phyloP scores from a whole-genome alignment of 2,113 vertebrate genomes.

The Campylomormyrus numenius region DNA sequence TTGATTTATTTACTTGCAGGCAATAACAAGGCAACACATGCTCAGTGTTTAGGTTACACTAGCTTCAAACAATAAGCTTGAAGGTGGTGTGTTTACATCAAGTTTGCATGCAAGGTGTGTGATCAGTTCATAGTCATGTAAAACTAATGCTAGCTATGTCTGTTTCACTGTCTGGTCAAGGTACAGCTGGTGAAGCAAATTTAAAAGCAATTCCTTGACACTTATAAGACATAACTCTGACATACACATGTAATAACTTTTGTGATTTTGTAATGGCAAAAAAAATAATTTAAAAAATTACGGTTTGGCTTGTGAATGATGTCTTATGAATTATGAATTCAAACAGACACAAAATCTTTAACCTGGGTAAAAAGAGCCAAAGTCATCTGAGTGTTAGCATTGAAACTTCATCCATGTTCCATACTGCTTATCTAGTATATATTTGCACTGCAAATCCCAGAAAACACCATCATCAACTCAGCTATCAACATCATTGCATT shows the following conservation, averaged over 20 bases:
- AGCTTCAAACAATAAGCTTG: conserved; percentile 34
- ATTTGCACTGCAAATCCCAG: not conserved
- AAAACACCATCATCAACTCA: not conserved
- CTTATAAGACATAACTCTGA: not conserved
- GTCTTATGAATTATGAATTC: not conserved
- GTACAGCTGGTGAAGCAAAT: not conserved
- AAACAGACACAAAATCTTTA: not conserved
- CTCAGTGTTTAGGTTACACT: conserved; percentile 32
- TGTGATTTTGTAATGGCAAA: not conserved
- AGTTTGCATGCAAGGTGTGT: conserved; percentile 35
- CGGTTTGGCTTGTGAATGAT: not conserved
- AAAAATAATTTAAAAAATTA: not conserved
- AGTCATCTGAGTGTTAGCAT: not conserved
- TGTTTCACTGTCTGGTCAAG: conserved; percentile 8
- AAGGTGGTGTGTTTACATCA: conserved; percentile 37
- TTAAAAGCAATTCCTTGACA: not conserved
- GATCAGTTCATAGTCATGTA: not conserved
- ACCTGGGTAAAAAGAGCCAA: not conserved
- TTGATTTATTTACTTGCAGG: conserved; percentile 50
- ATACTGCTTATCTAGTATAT: not conserved
- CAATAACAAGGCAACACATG: conserved; percentile 44
- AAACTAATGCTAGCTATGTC: not conserved
- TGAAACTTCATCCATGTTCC: not conserved
- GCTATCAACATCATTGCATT: not conserved
- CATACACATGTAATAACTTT: not conserved